These are phyloP conservation scores for Cotesia glomerata DNA, from an alignment of 1,140 invertebrate species.

Conservation along the genomic window DNA sequence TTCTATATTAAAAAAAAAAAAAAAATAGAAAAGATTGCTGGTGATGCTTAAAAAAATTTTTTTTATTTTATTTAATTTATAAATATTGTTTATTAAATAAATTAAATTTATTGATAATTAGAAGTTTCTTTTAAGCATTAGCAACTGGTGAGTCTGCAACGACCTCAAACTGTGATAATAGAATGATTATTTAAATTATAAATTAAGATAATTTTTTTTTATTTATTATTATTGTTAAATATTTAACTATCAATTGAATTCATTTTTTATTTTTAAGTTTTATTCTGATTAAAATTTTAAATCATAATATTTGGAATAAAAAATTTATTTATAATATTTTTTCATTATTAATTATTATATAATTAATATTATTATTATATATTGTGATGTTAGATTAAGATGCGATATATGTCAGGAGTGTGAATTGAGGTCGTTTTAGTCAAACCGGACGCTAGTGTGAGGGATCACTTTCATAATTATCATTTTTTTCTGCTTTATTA, in stretches of 20 bases:
- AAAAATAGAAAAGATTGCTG: conserved; percentile 20
- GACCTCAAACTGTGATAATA: conserved; percentile 64
- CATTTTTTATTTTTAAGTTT: too few relatives aligned
- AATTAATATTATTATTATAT: conserved; percentile 18
- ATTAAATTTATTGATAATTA: conserved; percentile 18
- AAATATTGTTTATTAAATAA: neutral
- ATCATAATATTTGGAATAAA: neutral
- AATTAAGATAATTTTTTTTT: conserved; percentile 3
- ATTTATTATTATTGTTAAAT: neutral
- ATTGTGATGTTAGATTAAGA: conserved; percentile 33
- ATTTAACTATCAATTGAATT: too few relatives aligned
- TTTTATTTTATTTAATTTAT: neutral
- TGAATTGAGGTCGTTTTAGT: conserved; percentile 27
- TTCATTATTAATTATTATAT: neutral
- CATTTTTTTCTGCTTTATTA: conserved; percentile 22
- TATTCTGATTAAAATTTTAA: too few relatives aligned
- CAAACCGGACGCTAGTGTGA: conserved; percentile 17
- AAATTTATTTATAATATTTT: conserved; percentile 23
- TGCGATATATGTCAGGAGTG: conserved; percentile 6
- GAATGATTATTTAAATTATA: conserved; percentile 56
- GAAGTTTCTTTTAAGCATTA: conserved; percentile 31
- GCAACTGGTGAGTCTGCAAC: conserved; percentile 53
- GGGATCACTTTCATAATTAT: conserved; percentile 6
- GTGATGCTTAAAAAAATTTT: neutral
- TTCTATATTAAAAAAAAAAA: conserved; percentile 32